These are phyloP conservation scores for Geococcyx californianus DNA, from an alignment of 2,113 vertebrate species.

Conservation along the genomic window DNA sequence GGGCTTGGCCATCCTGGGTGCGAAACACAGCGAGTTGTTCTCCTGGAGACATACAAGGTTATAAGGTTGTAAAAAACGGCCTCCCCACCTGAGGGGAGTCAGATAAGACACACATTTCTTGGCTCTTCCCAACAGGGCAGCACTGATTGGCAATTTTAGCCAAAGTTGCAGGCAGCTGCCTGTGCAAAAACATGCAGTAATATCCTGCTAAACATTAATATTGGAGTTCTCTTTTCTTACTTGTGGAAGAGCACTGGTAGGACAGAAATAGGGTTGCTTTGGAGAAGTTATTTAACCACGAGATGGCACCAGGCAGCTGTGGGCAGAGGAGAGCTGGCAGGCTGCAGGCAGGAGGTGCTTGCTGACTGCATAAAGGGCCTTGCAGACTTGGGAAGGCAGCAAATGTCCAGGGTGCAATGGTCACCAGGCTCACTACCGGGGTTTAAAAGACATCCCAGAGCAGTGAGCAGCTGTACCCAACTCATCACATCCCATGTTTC, in stretches of 20 bases:
- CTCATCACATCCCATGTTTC: fast-evolving
- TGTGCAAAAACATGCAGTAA: neutral
- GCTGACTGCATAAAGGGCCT: fast-evolving
- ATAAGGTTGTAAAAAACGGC: no score
- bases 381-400: fast-evolving
- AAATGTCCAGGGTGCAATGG: neutral
- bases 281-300: neutral
- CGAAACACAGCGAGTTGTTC: constrained; percentile 76
- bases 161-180: neutral
- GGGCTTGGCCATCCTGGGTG: constrained; percentile 65
- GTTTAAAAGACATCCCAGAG: neutral
- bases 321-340: neutral
- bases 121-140: neutral
- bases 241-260: fast-evolving
- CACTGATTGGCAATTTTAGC: fast-evolving
- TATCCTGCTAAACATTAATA: fast-evolving
- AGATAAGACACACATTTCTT: fast-evolving
- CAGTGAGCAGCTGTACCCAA: fast-evolving
- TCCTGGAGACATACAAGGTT: neutral
- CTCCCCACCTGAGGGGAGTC: fast-evolving
- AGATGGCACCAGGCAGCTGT: constrained; percentile 34
- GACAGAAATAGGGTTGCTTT: neutral
- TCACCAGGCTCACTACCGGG: fast-evolving
- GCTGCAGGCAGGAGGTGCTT: neutral
- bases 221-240: no score